phyloP scores from a whole-genome alignment of 1,140 invertebrate genomes.

The Drosophila sulfurigaster region DNA sequence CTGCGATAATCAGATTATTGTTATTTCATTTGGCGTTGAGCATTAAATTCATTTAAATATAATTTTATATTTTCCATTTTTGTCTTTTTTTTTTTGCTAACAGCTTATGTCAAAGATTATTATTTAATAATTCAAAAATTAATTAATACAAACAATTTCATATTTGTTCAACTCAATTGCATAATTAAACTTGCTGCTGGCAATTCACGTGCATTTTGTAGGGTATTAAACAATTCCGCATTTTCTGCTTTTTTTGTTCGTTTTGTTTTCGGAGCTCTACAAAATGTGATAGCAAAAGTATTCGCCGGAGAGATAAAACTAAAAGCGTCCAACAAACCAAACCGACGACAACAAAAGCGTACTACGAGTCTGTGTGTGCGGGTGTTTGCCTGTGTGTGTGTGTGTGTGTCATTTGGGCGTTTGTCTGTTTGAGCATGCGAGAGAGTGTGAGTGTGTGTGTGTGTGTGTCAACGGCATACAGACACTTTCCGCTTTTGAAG shows the following conservation, averaged over 20 bases:
- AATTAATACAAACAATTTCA: too few relatives aligned
- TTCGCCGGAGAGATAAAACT: constrained; percentile 69
- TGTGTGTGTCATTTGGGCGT: constrained; percentile 55
- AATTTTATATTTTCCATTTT: too few relatives aligned
- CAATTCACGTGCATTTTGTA: constrained; percentile 2
- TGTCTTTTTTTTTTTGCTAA: too few relatives aligned
- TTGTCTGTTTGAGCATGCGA: constrained; percentile 30
- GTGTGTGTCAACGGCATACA: constrained; percentile 74
- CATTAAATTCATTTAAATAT: too few relatives aligned
- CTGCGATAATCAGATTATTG: background rate
- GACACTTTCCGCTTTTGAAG: constrained; percentile 84
- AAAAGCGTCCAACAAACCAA: constrained; percentile 77
- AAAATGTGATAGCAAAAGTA: constrained; percentile 48
- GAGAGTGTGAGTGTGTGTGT: constrained; percentile 44
- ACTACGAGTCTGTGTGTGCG: constrained; percentile 42
- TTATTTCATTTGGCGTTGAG: too few relatives aligned
- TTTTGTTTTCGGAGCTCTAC: constrained; percentile 10
- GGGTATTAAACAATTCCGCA: constrained; percentile 13
- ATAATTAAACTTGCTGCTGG: too few relatives aligned
- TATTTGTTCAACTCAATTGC: too few relatives aligned
- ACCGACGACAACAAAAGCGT: constrained; percentile 69
- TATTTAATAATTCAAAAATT: too few relatives aligned
- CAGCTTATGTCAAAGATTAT: too few relatives aligned
- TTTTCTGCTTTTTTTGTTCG: too few relatives aligned
- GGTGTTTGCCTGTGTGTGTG: constrained; percentile 31